phyloP scores from a whole-genome alignment of 2,113 vertebrate species.

The Artemisiospiza belli region DNA sequence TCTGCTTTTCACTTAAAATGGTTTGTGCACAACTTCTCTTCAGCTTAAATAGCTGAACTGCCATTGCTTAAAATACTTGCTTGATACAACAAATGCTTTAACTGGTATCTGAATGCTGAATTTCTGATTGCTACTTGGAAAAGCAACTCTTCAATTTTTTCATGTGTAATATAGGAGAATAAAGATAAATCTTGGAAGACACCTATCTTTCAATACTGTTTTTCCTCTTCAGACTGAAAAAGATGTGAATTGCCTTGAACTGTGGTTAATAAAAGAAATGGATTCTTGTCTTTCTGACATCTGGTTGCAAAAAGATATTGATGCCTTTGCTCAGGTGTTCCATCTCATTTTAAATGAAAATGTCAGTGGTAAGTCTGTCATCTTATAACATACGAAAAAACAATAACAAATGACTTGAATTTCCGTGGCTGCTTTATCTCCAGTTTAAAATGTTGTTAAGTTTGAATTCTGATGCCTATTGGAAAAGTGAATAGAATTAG shows the following conservation, averaged over 20 bases:
- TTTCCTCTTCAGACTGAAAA: slow-evolving; percentile 78
- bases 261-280: slow-evolving; percentile 90
- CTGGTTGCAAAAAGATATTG: slow-evolving; percentile 85
- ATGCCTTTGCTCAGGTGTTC: slow-evolving; percentile 89
- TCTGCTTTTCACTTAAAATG: not conserved
- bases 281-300: slow-evolving; percentile 90
- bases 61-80: not conserved
- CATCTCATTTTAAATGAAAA: slow-evolving; percentile 91
- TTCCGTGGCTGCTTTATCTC: not conserved
- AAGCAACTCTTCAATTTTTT: not conserved
- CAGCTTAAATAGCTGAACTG: not conserved
- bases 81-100: not conserved
- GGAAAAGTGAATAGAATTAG: not conserved
- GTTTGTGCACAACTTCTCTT: not conserved
- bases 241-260: slow-evolving; percentile 81
- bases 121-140: not conserved
- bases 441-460: accelerated
- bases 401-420: not conserved
- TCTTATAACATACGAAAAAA: not conserved
- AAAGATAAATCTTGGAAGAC: not conserved
- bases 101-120: not conserved
- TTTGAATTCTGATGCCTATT: not conserved
- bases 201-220: not conserved
- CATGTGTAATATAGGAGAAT: not conserved
- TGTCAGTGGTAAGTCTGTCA: slow-evolving; percentile 83